Evolutionary conservation across 2,113 vertebrate species (phyloP), one percentile per base, ranked within the genome.

Genomic region (Apaloderma vittatum): DNA sequence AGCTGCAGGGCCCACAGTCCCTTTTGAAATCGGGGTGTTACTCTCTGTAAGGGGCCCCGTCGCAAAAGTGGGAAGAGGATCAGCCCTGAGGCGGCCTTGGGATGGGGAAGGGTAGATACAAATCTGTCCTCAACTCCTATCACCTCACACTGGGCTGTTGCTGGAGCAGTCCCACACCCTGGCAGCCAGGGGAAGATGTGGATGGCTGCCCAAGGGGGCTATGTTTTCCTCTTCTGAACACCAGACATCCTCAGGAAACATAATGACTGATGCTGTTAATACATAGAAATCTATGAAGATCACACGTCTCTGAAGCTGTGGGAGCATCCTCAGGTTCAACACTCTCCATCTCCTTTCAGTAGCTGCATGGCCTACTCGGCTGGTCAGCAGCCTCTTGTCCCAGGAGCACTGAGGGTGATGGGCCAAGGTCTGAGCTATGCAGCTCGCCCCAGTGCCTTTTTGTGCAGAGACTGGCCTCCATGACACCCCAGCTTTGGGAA

Each of bases 1-100:
- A 0, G 0, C 57, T n/a, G 1, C 1, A 0, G 21, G 15, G 9
- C 1, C 1, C 52, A 24, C 27, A 7, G 4, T 5, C 24, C 22
- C 6, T 43, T 55, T 46, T 17, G 34, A 52, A 65, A 24, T 16
- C 2, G 1, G 14, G 14, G 5, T 5, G 3, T 52, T 43, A n/a
- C 17, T 32, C 8, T 23, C 48, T 40, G 0, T 16, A 30, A n/a
- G 19, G 15, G 9, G 2, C 15, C 8, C 8, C 76, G 32, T 48
- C 15, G 18, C 12, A 57, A 36, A 11, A 48, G 7, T 3, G 22
- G 17, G 24, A 26, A 55, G 32, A 0, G 0, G 46, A 79, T 3
- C 18, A 48, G 2, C 29, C 59, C 32, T 0, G 0, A 2, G 1
- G 49, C 5, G 16, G 71, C 30, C 29, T 59, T 63, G 36, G 40